Conservation (phyloP, 2,888 invertebrate species). For the Trichacis sp. region DNA sequence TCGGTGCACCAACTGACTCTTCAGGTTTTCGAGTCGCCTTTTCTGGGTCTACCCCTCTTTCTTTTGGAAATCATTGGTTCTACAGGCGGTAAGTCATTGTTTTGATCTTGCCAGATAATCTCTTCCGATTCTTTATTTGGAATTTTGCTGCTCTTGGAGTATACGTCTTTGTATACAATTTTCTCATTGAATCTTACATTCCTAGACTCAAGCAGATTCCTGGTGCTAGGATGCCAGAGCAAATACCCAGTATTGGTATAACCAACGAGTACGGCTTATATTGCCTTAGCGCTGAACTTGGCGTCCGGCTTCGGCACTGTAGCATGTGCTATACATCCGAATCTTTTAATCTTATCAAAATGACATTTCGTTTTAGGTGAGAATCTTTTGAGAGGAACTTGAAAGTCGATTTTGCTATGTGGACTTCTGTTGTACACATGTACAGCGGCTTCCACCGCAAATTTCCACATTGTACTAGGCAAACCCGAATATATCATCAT, state of each 20-base stretch:
- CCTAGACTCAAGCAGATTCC: conserved; percentile 20
- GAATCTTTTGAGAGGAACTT: conserved; percentile 21
- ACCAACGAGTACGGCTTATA: conserved; percentile 23
- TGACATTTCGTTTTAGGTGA: conserved; percentile 18
- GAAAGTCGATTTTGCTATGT: conserved; percentile 23
- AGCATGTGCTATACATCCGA: conserved; percentile 31
- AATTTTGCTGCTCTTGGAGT: background rate
- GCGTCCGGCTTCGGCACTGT: conserved; percentile 16
- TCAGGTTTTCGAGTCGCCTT: too few relatives aligned
- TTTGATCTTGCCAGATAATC: conserved; percentile 7
- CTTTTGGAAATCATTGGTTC: too few relatives aligned
- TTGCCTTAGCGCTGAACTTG: conserved; percentile 22
- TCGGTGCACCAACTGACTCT: too few relatives aligned
- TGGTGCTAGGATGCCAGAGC: conserved; percentile 33
- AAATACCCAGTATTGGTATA: conserved; percentile 36
- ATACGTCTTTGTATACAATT: conserved; percentile 8
- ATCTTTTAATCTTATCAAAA: conserved; percentile 24
- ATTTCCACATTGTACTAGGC: conserved; percentile 33
- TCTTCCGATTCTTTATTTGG: too few relatives aligned
- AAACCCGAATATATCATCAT: conserved; percentile 25
- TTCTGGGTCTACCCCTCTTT: too few relatives aligned
- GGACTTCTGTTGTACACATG: conserved; percentile 37
- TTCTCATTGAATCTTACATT: conserved; percentile 20
- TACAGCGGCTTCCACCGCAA: conserved; percentile 38
- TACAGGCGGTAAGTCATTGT: too few relatives aligned